phyloP scores from a whole-genome alignment of 1,140 invertebrate species.

The Nilaparvata lugens region DNA sequence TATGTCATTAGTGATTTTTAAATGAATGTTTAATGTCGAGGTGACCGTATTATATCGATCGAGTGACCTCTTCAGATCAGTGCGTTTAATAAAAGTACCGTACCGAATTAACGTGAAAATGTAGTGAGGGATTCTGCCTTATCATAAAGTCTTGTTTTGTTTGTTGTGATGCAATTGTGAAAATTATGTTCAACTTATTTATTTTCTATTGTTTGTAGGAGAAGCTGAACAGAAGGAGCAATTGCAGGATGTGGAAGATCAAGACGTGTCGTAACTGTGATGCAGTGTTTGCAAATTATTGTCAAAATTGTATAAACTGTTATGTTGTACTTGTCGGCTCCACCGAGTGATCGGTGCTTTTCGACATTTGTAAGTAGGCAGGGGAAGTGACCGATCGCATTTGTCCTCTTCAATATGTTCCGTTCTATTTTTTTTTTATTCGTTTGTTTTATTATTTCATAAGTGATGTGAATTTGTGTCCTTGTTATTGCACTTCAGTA shows the following conservation, averaged over 20 bases:
- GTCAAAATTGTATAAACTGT: slow-evolving; percentile 3
- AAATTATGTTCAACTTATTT: too few relatives aligned
- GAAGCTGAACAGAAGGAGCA: slow-evolving; percentile 80
- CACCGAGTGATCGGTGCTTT: not conserved
- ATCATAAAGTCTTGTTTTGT: too few relatives aligned
- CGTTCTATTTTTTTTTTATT: not conserved
- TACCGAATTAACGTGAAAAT: too few relatives aligned
- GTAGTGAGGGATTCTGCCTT: too few relatives aligned
- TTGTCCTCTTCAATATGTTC: too few relatives aligned
- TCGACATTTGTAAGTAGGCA: not conserved
- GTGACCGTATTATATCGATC: too few relatives aligned
- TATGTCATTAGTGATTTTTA: too few relatives aligned
- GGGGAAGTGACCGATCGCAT: not conserved
- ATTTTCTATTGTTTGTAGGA: slow-evolving; percentile 50
- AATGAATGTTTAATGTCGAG: too few relatives aligned
- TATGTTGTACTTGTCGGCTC: not conserved
- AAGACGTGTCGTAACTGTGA: slow-evolving; percentile 76
- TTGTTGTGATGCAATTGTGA: too few relatives aligned
- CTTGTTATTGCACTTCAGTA: not conserved
- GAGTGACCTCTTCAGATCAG: too few relatives aligned
- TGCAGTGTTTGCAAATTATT: not conserved
- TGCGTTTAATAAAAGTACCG: too few relatives aligned
- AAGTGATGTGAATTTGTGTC: not conserved
- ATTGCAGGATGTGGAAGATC: slow-evolving; percentile 84
- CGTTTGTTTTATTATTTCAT: not conserved